Evolutionary conservation across 2,888 invertebrate genomes (phyloP).

Genomic region (Drosophila fulvimacula): DNA sequence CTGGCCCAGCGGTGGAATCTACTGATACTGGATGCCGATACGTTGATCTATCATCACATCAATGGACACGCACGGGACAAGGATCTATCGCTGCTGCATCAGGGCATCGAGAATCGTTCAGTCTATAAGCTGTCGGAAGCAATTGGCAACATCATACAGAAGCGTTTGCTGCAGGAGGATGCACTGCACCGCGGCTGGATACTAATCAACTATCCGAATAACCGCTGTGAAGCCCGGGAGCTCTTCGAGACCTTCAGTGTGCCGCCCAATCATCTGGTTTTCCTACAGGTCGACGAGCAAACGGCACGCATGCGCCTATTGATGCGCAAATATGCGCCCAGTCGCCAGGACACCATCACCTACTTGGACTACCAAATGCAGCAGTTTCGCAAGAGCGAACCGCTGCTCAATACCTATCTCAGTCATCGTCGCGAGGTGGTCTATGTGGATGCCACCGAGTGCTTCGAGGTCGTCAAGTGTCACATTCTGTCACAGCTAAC

Average conservation of each 20-base stretch:
- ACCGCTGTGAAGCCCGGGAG: slow-evolving; percentile 86
- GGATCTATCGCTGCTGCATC: slow-evolving; percentile 63
- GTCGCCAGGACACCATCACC: slow-evolving; percentile 61
- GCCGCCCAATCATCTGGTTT: slow-evolving; percentile 86
- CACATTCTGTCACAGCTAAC: slow-evolving; percentile 66
- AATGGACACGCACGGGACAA: slow-evolving; percentile 46
- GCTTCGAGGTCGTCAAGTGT: slow-evolving; percentile 67
- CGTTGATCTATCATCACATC: slow-evolving; percentile 74
- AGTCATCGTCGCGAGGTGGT: slow-evolving; percentile 72
- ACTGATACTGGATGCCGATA: slow-evolving; percentile 84
- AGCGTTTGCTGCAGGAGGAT: slow-evolving; percentile 84
- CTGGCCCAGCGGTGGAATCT: slow-evolving; percentile 85
- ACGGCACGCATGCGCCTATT: slow-evolving; percentile 71
- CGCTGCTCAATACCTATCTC: slow-evolving; percentile 70
- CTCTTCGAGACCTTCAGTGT: slow-evolving; percentile 85
- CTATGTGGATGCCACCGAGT: slow-evolving; percentile 64
- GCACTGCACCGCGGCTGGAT: slow-evolving; percentile 87
- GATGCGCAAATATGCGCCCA: slow-evolving; percentile 56
- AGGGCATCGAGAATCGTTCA: slow-evolving; percentile 57
- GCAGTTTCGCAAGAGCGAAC: slow-evolving; percentile 68
- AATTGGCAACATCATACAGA: slow-evolving; percentile 70
- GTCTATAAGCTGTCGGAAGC: slow-evolving; percentile 65
- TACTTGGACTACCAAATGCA: slow-evolving; percentile 76
- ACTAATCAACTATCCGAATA: slow-evolving; percentile 86
- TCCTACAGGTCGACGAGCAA: slow-evolving; percentile 75